A percentile compares a stretch with the other conserved stretches of the same genome.
Evolutionary conservation across 2,888 invertebrate genomes (phyloP).

Genomic region (Andrena bicolor): DNA sequence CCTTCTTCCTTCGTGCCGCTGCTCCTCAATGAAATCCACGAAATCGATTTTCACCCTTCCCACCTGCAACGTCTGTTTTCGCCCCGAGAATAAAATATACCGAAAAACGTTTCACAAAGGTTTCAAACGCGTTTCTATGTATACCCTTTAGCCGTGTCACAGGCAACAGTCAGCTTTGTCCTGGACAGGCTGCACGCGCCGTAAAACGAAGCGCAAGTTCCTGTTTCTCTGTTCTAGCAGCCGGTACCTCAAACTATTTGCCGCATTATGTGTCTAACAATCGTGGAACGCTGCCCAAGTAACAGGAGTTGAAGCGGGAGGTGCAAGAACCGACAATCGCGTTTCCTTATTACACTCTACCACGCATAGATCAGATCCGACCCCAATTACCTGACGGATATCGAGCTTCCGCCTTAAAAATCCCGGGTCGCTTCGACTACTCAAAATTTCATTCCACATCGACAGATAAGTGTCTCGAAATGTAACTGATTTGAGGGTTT

Average conservation of each 20-base stretch:
- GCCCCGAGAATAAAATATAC: background rate
- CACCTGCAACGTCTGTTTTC: background rate
- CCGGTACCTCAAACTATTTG: slow-evolving; percentile 72
- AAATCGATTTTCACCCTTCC: slow-evolving; percentile 1
- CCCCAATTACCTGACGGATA: background rate
- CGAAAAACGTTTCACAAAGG: slow-evolving; percentile 28
- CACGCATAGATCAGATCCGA: slow-evolving; percentile 33
- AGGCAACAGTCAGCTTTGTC: slow-evolving; percentile 53
- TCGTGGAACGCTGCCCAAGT: slow-evolving; percentile 51
- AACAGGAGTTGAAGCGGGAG: slow-evolving; percentile 35
- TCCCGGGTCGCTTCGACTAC: background rate
- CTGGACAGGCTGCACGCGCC: slow-evolving; percentile 48
- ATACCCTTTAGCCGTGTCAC: slow-evolving; percentile 44
- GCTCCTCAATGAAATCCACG: slow-evolving; percentile 5
- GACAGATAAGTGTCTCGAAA: too few species aligned
- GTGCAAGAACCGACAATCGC: slow-evolving; percentile 41
- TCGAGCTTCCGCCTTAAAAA: background rate
- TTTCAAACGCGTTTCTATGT: slow-evolving; percentile 27
- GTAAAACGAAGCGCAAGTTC: slow-evolving; percentile 60
- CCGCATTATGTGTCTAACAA: slow-evolving; percentile 68
- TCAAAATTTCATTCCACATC: too few species aligned
- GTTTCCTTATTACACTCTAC: slow-evolving; percentile 55
- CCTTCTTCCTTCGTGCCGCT: background rate
- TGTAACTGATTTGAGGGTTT: too few species aligned
- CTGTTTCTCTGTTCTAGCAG: slow-evolving; percentile 67